Evolutionary conservation across 2,113 vertebrate genomes (phyloP), one percentile per base, ranked within the genome.

Genomic region (Lichenostomus cassidix): DNA sequence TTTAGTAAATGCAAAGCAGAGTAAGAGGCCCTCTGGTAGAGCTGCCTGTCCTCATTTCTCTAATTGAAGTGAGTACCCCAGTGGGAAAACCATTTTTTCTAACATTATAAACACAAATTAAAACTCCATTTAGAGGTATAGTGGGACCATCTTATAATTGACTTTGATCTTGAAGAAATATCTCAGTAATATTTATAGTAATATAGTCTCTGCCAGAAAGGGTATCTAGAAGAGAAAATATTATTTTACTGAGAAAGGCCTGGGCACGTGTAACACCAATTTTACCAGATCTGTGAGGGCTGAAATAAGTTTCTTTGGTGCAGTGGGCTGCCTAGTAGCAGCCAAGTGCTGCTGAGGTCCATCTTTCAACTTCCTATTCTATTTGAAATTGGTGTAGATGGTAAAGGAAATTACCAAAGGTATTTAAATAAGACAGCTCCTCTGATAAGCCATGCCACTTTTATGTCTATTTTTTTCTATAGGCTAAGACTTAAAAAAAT

Each of bases 71-170:
- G 91, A 98, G 84, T 94, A 77, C 69, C 91, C 95, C 92, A 76
- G 24, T 88, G 96, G 96, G 96, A 94, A 87, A 84, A 87, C 77
- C 44, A 82, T 92, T 96, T 83, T 95, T 96, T 96, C 95, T 97
- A 91, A 94, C 96, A 95, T 97, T 95, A 94, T 89, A 90, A 85
- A 94, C 94, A 97, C 97, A 97, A 96, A 98, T 98, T 98, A 98
- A 97, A 98, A 92, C 93, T 96, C 94, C 88, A 93, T 97, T 97
- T 96, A 94, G 94, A 92, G 71, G 85, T 97, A 79, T 85, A 87
- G 86, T 89, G 87, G 96, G 95, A 97, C 95, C 71, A 46, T 92
- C 78, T 94, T 91, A 65, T 98, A 97, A 97, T 88, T 97, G 97
- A 97, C 95, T 98, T 96, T 96, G 94, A 97, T 96, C 70, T 28